A percentile compares a stretch with the other conserved stretches of the same genome.
phyloP scores from a whole-genome alignment of 1,140 invertebrate species.

The Papilio machaon region DNA sequence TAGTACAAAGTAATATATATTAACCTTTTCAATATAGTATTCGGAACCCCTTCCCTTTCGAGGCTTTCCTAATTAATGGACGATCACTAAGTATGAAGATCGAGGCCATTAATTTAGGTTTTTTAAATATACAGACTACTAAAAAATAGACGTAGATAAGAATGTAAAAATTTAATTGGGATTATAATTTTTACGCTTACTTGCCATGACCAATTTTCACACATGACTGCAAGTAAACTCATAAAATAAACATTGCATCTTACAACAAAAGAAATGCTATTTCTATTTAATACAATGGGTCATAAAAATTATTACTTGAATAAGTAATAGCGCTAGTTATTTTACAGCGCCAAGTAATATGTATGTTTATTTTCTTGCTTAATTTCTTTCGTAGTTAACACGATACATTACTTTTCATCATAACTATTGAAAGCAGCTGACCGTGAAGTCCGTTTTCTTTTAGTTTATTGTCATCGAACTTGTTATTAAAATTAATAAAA shows the following conservation, averaged over 20 bases:
- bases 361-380: too few species aligned
- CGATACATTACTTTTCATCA: background rate
- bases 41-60: too few species aligned
- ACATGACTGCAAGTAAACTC: background rate
- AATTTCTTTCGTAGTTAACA: background rate
- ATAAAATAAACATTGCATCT: background rate
- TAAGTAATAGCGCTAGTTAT: background rate
- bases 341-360: background rate
- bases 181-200: background rate
- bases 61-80: too few species aligned
- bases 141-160: too few species aligned
- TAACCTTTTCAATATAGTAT: too few species aligned
- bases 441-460: too few species aligned
- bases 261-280: slow-evolving; percentile 1
- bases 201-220: background rate
- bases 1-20: too few species aligned
- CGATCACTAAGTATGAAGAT: background rate
- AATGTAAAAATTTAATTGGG: too few species aligned
- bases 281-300: slow-evolving; percentile 8
- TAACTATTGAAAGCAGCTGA: background rate
- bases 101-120: background rate
- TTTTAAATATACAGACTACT: too few species aligned
- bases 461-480: background rate
- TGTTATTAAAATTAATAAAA: background rate
- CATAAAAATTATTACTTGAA: background rate